These are phyloP conservation scores for Steinernema hermaphroditum DNA, from an alignment of 2,888 invertebrate species.

Conservation along the genomic window DNA sequence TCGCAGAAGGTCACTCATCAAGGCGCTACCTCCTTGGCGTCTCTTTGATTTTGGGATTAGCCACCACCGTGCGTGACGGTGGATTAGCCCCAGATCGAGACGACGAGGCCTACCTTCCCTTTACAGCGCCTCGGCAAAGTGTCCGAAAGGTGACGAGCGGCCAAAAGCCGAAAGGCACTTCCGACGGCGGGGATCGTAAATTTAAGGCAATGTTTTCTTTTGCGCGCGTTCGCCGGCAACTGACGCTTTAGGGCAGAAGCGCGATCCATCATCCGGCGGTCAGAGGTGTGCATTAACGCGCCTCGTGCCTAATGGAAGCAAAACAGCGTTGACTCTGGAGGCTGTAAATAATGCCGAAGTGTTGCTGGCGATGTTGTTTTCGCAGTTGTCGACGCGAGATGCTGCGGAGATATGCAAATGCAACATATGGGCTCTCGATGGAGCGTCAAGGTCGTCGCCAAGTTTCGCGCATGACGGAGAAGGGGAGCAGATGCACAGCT, in stretches of 20 bases:
- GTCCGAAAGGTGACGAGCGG: conserved; percentile 17
- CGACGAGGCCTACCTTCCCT: neutral
- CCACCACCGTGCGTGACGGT: conserved; percentile 30
- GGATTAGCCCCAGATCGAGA: conserved; percentile 4
- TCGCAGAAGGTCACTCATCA: conserved; percentile 27
- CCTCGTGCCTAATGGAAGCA: neutral
- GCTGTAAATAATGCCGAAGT: conserved; percentile 27
- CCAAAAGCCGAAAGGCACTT: conserved; percentile 28
- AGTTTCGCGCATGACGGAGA: conserved; percentile 20
- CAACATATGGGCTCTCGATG: conserved; percentile 18
- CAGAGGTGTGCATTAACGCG: conserved; percentile 7
- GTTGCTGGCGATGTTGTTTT: conserved; percentile 9
- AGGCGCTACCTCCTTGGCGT: conserved; percentile 22
- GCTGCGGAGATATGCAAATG: conserved; percentile 24
- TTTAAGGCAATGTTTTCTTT: conserved; percentile 24
- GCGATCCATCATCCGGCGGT: conserved; percentile 24
- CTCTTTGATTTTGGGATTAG: conserved; percentile 31
- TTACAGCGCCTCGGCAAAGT: conserved; percentile 18
- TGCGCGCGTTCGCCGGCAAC: conserved; percentile 6
- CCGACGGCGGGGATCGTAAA: conserved; percentile 24
- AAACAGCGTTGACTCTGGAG: neutral
- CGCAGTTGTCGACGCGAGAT: conserved; percentile 5
- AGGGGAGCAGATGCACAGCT: neutral
- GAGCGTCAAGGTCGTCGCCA: conserved; percentile 2
- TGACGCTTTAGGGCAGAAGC: conserved; percentile 25